These are phyloP conservation scores for Syngnathus scovelli DNA, from an alignment of 2,113 vertebrate species.

Conservation along the genomic window DNA sequence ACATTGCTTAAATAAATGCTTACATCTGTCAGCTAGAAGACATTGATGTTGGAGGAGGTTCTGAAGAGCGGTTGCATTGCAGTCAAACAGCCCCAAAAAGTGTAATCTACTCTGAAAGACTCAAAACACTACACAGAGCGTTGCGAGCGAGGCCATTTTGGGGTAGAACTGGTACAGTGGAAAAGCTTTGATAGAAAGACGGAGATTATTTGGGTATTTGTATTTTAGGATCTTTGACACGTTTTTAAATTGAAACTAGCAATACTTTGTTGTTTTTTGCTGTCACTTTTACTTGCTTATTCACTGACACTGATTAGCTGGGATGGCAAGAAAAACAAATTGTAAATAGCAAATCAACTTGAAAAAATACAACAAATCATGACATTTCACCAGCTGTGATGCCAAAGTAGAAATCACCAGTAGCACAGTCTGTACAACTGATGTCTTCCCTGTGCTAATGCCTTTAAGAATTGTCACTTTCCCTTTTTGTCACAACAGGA, in stretches of 20 bases:
- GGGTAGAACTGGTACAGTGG: too few species aligned
- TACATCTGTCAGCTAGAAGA: too few species aligned
- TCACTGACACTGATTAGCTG: constrained; percentile 26
- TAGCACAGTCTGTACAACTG: constrained; percentile 1
- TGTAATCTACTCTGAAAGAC: too few species aligned
- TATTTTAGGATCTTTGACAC: not conserved
- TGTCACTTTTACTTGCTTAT: constrained; percentile 11
- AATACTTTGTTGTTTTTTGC: not conserved
- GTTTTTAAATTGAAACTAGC: not conserved
- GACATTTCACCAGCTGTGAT: constrained; percentile 51
- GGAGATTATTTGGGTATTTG: not conserved
- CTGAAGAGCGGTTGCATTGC: too few species aligned
- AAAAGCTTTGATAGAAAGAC: too few species aligned
- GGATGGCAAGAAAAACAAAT: constrained; percentile 18
- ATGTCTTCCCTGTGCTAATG: constrained; percentile 16
- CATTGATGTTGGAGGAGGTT: too few species aligned
- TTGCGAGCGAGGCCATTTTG: too few species aligned
- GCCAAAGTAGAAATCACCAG: constrained; percentile 34
- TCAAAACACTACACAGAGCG: too few species aligned
- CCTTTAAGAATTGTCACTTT: constrained; percentile 26
- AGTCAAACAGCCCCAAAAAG: too few species aligned
- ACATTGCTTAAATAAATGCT: too few species aligned
- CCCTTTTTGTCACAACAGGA: constrained; percentile 24
- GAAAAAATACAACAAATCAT: constrained; percentile 24
- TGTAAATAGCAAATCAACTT: constrained; percentile 6